Evolutionary conservation across 2,888 invertebrate species (phyloP), one percentile per base, ranked within the genome.

Genomic region (Ametastegia equiseti): DNA sequence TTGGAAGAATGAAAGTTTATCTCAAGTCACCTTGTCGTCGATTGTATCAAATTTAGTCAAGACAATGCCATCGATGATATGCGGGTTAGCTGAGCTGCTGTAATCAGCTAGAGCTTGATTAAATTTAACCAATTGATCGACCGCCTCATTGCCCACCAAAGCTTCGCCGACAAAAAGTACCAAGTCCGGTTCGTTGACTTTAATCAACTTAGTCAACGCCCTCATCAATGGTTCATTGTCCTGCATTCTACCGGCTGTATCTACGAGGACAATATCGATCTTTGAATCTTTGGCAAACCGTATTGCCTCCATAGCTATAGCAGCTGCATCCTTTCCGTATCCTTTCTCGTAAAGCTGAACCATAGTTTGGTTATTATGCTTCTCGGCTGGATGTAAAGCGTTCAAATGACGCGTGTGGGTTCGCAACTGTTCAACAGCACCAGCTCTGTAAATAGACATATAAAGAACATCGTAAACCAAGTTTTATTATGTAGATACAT

Each of bases 161-260:
- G 99, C 99, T 92, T 99, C 99, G 0, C 99, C 99, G 11, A 99
- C 99, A 92, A 99, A 99, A n/a, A 99, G 93, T 1, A 99, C 99
- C 90, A 98, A 93, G 92, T 99, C 99, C 0, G 99, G 99, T 89
- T 98, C 96, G 92, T 99, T 99, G 63, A 99, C 97, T 92, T 97
- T 97, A 89, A 99, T 99, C 84, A 99, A 93, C 94, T 99, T 99
- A 5, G 99, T 97, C 77, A 99, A 93, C 0, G 99, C 98, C 84
- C 98, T 94, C 99, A 99, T 99, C 57, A 99, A 93, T 0, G 99
- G 99, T 90, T 99, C 99, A 92, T 99, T 99, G 93, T 99, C 99
- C 93, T 99, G 99, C 99, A 99, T 99, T 82, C 99, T 94, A n/a
- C 99, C 99, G 50, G 99, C 99, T 0, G 99, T 99, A 92, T 99